Evolutionary conservation across 2,113 vertebrate species (phyloP).

Genomic region (Ictidomys tridecemlineatus): DNA sequence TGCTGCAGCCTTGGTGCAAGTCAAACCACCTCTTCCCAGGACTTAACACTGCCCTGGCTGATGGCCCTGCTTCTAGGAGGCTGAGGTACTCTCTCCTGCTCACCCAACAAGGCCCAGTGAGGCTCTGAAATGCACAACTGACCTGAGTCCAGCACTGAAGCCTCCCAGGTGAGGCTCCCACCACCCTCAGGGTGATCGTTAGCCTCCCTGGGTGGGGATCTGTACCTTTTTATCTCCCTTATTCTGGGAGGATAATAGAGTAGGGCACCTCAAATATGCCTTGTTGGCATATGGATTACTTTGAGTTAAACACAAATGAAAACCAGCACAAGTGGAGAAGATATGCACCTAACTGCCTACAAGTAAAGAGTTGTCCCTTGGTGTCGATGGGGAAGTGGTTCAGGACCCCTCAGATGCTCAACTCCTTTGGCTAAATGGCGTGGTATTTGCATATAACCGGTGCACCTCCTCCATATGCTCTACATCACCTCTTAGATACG

Average conservation of each 20-base stretch:
- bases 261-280: not conserved
- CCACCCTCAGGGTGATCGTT: not conserved
- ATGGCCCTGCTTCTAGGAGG: not conserved
- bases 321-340: not conserved
- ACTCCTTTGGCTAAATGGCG: not conserved
- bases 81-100: not conserved
- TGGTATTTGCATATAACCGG: not conserved
- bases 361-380: not conserved
- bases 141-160: not conserved
- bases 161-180: not conserved
- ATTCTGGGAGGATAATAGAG: not conserved
- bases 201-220: not conserved
- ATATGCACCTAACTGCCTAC: not conserved
- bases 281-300: not conserved
- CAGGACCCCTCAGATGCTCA: not conserved
- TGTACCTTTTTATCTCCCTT: not conserved
- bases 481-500: not conserved
- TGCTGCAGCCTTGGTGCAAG: not conserved
- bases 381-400: not conserved
- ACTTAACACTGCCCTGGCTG: rapidly evolving
- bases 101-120: not conserved
- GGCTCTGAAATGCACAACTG: not conserved
- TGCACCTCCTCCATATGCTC: not conserved
- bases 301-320: not conserved
- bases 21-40: not conserved